phyloP scores from a whole-genome alignment of 2,113 vertebrate genomes.

The Prionailurus bengalensis region DNA sequence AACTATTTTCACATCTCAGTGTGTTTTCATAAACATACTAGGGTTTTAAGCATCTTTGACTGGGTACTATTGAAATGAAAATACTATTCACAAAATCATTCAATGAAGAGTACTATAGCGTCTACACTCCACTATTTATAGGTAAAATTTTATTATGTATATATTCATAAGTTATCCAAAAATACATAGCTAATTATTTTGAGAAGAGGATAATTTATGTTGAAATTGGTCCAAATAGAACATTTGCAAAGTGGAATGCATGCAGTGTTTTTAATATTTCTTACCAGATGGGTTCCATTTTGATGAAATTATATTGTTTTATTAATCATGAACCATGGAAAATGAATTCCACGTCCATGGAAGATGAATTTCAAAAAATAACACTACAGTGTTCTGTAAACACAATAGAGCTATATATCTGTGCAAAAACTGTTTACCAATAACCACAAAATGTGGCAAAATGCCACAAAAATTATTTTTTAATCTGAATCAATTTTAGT shows the following conservation, averaged over 20 bases:
- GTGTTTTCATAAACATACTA: conserved; percentile 34
- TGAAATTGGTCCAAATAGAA: conserved; percentile 64
- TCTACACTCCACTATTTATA: neutral
- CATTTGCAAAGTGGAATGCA: conserved; percentile 68
- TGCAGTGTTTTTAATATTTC: conserved; percentile 7
- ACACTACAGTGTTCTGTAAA: conserved; percentile 73
- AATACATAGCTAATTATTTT: conserved; percentile 50
- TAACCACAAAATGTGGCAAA: conserved; percentile 79
- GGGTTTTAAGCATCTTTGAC: conserved; percentile 67
- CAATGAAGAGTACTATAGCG: neutral
- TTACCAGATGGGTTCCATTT: conserved; percentile 71
- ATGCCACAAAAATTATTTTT: conserved; percentile 64
- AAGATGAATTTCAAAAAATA: conserved; percentile 77
- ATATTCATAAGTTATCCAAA: conserved; percentile 50
- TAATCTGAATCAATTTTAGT: conserved; percentile 64
- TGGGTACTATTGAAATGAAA: conserved; percentile 50
- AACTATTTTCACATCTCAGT: conserved; percentile 40
- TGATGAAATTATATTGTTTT: conserved; percentile 75
- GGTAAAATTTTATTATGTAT: neutral
- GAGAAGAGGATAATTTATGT: neutral
- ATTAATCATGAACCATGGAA: conserved; percentile 70
- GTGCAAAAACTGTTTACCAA: conserved; percentile 79
- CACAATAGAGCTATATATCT: conserved; percentile 78
- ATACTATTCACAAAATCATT: conserved; percentile 45
- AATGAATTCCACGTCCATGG: conserved; percentile 51